A percentile compares a stretch with the other conserved stretches of the same genome.
These are phyloP conservation scores for Triplophysa siluroides DNA, from an alignment of 2,113 vertebrate species.

Conservation along the genomic window DNA sequence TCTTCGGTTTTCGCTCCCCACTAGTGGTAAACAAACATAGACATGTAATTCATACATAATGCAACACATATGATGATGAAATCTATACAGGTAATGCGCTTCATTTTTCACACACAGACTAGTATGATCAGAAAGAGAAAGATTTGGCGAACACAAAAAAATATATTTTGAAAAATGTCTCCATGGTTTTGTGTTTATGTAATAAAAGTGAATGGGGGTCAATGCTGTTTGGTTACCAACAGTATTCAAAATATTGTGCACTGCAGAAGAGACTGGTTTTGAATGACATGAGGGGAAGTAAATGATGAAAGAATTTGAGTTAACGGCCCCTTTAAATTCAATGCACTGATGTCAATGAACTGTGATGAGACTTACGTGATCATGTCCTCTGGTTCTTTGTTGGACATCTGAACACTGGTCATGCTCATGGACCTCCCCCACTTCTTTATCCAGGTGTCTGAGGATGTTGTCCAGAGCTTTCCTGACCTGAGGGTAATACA, in stretches of 20 bases:
- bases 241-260: no score
- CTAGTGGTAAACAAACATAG: conserved; percentile 65
- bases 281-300: no score
- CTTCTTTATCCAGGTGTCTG: conserved; percentile 96
- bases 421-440: conserved; percentile 98
- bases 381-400: conserved; percentile 99
- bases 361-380: conserved; percentile 84
- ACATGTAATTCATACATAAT: not conserved
- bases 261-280: no score
- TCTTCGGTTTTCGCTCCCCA: conserved; percentile 98
- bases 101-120: no score
- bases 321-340: not conserved
- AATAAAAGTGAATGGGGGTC: no score
- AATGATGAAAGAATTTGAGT: no score
- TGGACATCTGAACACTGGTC: conserved; percentile 98
- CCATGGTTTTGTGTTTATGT: no score
- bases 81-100: no score
- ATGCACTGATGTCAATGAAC: not conserved
- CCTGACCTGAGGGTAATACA: conserved; percentile 97
- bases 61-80: not conserved
- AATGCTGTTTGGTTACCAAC: no score
- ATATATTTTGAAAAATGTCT: no score
- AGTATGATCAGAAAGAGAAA: no score
- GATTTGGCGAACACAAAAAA: no score
- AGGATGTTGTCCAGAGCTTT: conserved; percentile 97